Evolutionary conservation across 2,797 vertebrate species (phyloP), one percentile per base, ranked within the genome.

Genomic region (Phalanger gymnotis): DNA sequence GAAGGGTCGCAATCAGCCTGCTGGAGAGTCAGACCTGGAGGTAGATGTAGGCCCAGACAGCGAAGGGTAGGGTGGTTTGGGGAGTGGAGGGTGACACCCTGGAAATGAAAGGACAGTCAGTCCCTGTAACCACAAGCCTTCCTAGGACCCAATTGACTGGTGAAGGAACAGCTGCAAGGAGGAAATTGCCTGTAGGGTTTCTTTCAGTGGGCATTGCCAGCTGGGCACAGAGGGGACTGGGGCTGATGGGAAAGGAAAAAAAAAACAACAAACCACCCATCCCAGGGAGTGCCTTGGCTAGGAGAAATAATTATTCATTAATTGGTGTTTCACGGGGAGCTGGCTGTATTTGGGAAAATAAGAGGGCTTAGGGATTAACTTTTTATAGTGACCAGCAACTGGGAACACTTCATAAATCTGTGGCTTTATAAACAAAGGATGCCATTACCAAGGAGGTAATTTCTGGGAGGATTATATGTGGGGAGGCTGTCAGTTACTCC

Each of bases 371-470:
- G 34, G 40, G 2, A 94, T 92, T 97, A 95, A 89, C 87, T 96
- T 87, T 93, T 91, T 94, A 58, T 93, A 90, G 93, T 93, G 92
- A 96, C 94, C 53, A 93, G 93, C 91, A 96, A 94, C 94, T 95
- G 95, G 96, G 95, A 96, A 96, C 97, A 98, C 97, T 96, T 91
- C 95, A 53, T 93, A 89, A 93, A 96, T 92, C 87, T 19, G 0
- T 58, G 61, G 89, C 95, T 93, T 30, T 90, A 47, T 61, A 96
- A 95, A 92, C 97, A 96, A 93, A 97, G 97, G 96, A 96, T 94
- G 95, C 93, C 96, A 96, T 95, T 97, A 98, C 95, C 58, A 90
- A 96, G 97, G 95, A 96, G 95, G 95, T 97, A 93, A 97, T 98
- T 98, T 98, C 97, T 97, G 93, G 55, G 91, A 94, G 91, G 54